Evolutionary conservation across 2,888 invertebrate genomes (phyloP).

Genomic region (Phoronis australis): DNA sequence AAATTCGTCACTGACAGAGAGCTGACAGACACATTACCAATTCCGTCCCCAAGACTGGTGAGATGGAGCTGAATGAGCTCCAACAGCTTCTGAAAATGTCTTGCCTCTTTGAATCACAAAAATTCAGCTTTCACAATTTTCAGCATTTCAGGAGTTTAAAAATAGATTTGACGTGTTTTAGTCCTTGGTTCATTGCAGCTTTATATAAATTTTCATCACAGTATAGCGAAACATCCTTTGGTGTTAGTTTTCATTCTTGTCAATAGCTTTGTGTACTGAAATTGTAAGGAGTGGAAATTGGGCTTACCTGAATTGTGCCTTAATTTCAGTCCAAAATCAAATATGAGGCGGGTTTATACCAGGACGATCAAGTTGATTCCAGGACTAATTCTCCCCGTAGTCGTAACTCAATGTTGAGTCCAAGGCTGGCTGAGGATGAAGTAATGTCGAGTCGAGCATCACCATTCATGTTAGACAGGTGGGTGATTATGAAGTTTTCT

Average conservation of each 20-base stretch:
- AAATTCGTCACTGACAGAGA: slow-evolving; percentile 23
- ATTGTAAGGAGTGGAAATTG: too few species aligned
- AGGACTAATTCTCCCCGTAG: background rate
- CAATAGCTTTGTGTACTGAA: too few species aligned
- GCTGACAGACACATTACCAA: slow-evolving; percentile 15
- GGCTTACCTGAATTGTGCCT: too few species aligned
- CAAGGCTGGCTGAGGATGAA: slow-evolving; percentile 38
- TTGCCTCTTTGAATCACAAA: too few species aligned
- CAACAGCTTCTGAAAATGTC: too few species aligned
- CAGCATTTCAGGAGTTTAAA: too few species aligned
- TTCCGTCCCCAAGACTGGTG: slow-evolving; percentile 32
- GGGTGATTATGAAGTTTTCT: too few species aligned
- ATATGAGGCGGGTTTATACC: too few species aligned
- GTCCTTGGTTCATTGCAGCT: background rate
- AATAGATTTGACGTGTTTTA: background rate
- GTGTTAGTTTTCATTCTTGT: too few species aligned
- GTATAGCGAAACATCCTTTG: slow-evolving; percentile 7
- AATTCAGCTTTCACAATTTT: too few species aligned
- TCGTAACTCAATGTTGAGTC: slow-evolving; percentile 13
- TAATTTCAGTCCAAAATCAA: background rate
- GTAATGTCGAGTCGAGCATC: background rate
- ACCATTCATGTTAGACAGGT: background rate
- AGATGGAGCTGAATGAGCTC: too few species aligned
- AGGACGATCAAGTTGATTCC: too few species aligned
- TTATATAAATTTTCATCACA: background rate